Evolutionary conservation across 2,113 vertebrate genomes (phyloP), one percentile per base, ranked within the genome.

Genomic region (Syngnathus floridae): DNA sequence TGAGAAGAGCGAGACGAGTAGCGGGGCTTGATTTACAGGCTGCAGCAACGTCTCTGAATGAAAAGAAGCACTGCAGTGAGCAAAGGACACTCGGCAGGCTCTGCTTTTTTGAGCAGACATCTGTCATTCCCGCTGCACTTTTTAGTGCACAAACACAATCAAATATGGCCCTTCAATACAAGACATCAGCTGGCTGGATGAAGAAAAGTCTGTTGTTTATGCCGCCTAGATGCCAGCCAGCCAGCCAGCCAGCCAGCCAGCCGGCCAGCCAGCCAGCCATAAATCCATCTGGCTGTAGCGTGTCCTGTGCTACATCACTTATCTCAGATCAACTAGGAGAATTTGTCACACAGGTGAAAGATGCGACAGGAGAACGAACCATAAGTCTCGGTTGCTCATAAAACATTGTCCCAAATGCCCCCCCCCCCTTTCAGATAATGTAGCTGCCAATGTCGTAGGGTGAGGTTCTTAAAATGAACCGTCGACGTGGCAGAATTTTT

Each of bases 21-120:
- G 66, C 37, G 73, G 72, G 72, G 52, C 45, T 21, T 62, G 64
- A 72, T 49, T 48, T 59, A 66, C 46, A 38, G 69, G 72, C 73
- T 63, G 64, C 75, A 77, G 71, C 79, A 75, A 77, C 81, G 66
- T 68, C 68, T 49, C 67, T 56, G 36, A 22, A 82, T 72, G 63
- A 73, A 75, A 71, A 73, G 68, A 68, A 76, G 75, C 61, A 55
- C 64, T 65, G 71, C 64, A 65, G 16, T 62, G 75, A 74, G 26
- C 54, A 19, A 3, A 37, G 37, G 38, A 41, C 38, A 26, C 17
- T 61, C 11, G 9, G 21, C 26, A 6, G 21, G 7, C 40, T 14
- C 40, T 61, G 2, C 7, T 35, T 31, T 56, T 35, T 31, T 31
- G 2, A 26, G 31, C 14, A 35, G 22, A 12, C 54, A 56, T 35